Percentiles rank a stretch among this genome's conserved stretches.
phyloP scores from a whole-genome alignment of 2,113 vertebrate genomes.

The Theristicus caerulescens region DNA sequence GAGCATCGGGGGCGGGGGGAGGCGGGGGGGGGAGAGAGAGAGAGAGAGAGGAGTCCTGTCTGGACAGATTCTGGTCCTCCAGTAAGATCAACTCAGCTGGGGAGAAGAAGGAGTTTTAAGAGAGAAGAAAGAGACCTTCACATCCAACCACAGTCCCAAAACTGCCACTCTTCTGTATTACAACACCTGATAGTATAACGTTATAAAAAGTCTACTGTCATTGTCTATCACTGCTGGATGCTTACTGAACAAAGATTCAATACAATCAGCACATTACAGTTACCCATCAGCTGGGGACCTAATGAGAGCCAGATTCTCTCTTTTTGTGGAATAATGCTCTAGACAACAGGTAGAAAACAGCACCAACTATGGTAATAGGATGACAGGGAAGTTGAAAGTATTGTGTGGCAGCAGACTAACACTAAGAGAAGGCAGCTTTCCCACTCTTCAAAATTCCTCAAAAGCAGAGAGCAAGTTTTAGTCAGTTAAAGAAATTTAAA shows the following conservation, averaged over 20 bases:
- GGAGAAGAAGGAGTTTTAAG: neutral
- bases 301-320: neutral
- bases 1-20: neutral
- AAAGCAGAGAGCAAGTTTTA: neutral
- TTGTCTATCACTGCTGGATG: neutral
- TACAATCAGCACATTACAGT: neutral
- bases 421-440: neutral
- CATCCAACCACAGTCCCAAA: neutral
- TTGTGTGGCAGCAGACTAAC: neutral
- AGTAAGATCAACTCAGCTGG: neutral
- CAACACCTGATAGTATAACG: neutral
- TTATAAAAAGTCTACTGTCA: neutral
- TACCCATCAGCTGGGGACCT: neutral
- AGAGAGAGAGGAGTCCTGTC: neutral
- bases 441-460: neutral
- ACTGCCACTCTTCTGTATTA: neutral
- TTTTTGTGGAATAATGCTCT: neutral
- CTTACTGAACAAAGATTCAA: neutral
- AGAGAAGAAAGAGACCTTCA: neutral
- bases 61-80: neutral
- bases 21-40: no score
- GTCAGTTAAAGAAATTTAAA: neutral
- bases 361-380: neutral
- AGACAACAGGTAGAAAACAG: conserved; percentile 5
- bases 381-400: neutral